phyloP scores from a whole-genome alignment of 2,888 invertebrate genomes.

The Andrena fulva region DNA sequence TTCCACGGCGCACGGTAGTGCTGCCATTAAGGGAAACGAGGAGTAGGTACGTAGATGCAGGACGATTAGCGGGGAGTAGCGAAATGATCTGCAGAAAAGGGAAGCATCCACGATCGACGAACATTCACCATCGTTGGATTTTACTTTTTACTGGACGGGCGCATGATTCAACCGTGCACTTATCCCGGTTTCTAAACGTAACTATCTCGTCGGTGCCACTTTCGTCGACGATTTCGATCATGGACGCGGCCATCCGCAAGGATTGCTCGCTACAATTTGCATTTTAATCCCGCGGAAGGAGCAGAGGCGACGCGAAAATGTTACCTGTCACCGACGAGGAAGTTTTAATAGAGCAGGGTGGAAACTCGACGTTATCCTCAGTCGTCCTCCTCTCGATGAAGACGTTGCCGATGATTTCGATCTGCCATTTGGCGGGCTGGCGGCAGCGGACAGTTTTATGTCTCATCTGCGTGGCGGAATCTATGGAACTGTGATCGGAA shows the following conservation, averaged over 20 bases:
- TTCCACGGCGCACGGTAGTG: slow-evolving; percentile 23
- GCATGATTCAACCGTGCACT: background rate
- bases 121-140: background rate
- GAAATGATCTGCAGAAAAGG: slow-evolving; percentile 1
- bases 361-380: slow-evolving; percentile 54
- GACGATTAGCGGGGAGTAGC: slow-evolving; percentile 7
- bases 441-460: slow-evolving; percentile 59
- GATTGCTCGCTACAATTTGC: slow-evolving; percentile 36
- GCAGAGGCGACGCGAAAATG: slow-evolving; percentile 32
- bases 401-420: slow-evolving; percentile 59
- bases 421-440: slow-evolving; percentile 28
- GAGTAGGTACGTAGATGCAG: background rate
- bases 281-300: slow-evolving; percentile 37
- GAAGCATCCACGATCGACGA: background rate
- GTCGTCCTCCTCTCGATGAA: slow-evolving; percentile 49
- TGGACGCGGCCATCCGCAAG: background rate
- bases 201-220: background rate
- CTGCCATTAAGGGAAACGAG: slow-evolving; percentile 3
- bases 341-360: slow-evolving; percentile 47
- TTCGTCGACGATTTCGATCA: slow-evolving; percentile 6
- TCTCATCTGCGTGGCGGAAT: slow-evolving; percentile 38
- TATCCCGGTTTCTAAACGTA: background rate
- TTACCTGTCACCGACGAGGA: slow-evolving; percentile 42
- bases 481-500: slow-evolving; percentile 20
- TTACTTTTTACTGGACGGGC: background rate